A percentile compares a stretch with the other conserved stretches of the same genome.
Evolutionary conservation across 1,140 invertebrate species (phyloP).

Genomic region (Leptopilina boulardi): DNA sequence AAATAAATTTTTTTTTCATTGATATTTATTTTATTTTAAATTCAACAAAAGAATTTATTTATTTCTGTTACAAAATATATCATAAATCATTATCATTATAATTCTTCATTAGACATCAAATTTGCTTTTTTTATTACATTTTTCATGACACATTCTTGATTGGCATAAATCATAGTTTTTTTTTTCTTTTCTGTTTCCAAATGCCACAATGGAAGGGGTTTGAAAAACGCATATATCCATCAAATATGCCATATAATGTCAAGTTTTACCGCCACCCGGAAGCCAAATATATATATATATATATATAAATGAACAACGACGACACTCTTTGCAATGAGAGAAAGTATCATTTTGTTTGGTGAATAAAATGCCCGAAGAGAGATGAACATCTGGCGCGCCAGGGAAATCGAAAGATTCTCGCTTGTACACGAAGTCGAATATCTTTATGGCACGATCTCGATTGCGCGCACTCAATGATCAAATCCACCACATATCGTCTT

Average conservation of each 20-base stretch:
- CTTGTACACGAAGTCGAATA: conserved; percentile 32
- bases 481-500: conserved; percentile 43
- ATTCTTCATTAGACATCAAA: not conserved
- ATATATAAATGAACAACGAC: too few relatives aligned
- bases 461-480: conserved; percentile 46
- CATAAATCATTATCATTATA: not conserved
- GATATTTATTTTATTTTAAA: too few relatives aligned
- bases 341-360: conserved; percentile 62
- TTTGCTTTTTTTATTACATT: not conserved
- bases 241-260: conserved; percentile 28
- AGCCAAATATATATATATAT: conserved; percentile 59
- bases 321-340: conserved; percentile 51
- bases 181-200: too few relatives aligned
- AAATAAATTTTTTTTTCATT: too few relatives aligned
- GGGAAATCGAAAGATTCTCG: conserved; percentile 57
- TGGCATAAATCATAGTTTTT: not conserved
- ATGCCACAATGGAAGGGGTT: too few relatives aligned
- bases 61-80: too few relatives aligned
- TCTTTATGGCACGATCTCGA: conserved; percentile 35
- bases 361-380: conserved; percentile 49
- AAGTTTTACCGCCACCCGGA: conserved; percentile 61
- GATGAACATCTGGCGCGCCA: conserved; percentile 60
- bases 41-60: too few relatives aligned
- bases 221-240: not conserved
- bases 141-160: not conserved